phyloP scores from a whole-genome alignment of 2,113 vertebrate genomes.

The Ictalurus punctatus region DNA sequence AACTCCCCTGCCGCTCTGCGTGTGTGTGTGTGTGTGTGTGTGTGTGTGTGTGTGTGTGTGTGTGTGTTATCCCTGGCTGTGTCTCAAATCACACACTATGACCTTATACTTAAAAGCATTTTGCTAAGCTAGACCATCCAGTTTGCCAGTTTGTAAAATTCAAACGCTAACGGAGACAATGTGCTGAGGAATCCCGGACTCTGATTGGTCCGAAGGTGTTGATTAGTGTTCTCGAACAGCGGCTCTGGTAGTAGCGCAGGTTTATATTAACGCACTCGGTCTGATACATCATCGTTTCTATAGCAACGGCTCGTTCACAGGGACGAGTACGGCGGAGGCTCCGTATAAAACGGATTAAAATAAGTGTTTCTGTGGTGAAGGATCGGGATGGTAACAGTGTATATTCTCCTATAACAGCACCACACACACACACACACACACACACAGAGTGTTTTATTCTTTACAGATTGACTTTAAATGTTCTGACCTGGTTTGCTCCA shows the following conservation, averaged over 20 bases:
- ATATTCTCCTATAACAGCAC: background rate
- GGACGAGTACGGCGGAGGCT: no score
- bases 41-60: background rate
- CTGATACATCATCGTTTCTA: background rate
- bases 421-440: background rate
- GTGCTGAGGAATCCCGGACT: background rate
- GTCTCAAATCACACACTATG: background rate
- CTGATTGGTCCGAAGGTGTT: background rate
- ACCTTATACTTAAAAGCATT: background rate
- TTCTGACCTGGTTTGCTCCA: conserved; percentile 77
- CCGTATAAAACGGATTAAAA: no score
- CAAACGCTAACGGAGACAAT: background rate
- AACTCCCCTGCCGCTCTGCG: no score
- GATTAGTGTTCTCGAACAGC: no score
- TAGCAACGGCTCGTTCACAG: background rate
- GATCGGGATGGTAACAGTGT: no score
- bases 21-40: background rate
- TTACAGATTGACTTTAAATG: background rate
- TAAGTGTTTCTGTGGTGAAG: no score
- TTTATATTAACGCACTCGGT: no score
- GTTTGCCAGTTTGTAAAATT: background rate
- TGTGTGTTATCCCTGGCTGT: background rate
- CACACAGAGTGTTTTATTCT: background rate
- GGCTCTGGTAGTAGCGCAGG: no score
- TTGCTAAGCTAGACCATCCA: background rate